Conservation (phyloP, 2,113 vertebrate species). For the Penelope pileata region DNA sequence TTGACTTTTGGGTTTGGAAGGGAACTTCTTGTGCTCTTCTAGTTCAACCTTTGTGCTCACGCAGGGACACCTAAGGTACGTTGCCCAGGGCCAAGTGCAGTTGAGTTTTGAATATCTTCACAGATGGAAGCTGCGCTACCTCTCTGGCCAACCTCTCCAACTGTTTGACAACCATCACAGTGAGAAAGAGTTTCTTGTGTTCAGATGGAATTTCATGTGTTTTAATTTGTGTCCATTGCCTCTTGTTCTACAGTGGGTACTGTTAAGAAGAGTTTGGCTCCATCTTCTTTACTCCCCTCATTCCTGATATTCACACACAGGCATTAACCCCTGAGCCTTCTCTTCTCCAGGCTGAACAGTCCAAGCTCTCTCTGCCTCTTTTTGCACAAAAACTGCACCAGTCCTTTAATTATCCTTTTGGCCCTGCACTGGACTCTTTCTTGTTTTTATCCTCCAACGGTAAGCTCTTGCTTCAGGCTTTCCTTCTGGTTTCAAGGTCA, state of each 20-base stretch:
- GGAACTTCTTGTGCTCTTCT: background rate
- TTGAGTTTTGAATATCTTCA: background rate
- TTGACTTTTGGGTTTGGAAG: background rate
- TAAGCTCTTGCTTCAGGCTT: background rate
- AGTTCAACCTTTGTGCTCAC: background rate
- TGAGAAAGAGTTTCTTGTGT: background rate
- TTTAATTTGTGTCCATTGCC: background rate
- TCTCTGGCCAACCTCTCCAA: background rate
- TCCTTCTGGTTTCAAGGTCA: background rate
- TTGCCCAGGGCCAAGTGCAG: background rate
- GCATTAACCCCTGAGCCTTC: too few relatives aligned
- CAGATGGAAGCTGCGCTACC: background rate
- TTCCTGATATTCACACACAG: background rate
- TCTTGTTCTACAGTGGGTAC: background rate
- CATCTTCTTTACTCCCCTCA: background rate
- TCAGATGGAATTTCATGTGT: background rate
- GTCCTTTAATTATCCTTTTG: background rate
- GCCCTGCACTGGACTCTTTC: background rate
- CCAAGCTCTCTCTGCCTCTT: background rate
- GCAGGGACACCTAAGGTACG: background rate
- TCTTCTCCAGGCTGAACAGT: background rate
- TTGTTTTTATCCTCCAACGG: background rate
- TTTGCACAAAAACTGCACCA: background rate
- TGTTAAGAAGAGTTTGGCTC: background rate
- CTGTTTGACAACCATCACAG: background rate